These are phyloP conservation scores for Aegotheles bennettii DNA, from an alignment of 2,113 vertebrate genomes.

Conservation along the genomic window DNA sequence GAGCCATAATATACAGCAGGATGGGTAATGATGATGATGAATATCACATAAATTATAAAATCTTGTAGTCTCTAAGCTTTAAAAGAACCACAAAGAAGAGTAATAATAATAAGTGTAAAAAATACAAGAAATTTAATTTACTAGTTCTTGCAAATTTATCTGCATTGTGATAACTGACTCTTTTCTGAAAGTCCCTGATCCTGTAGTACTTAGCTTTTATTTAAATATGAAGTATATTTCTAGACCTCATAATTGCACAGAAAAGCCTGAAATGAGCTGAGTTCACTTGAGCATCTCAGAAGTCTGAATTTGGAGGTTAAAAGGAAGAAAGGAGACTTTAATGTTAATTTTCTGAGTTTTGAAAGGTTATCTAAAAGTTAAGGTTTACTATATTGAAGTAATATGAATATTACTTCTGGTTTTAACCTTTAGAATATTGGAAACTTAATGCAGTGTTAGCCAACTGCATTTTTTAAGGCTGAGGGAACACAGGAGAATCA, in stretches of 20 bases:
- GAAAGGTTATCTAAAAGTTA: neutral
- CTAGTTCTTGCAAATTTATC: neutral
- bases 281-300: neutral
- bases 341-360: neutral
- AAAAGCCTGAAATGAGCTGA: neutral
- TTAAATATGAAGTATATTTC: neutral
- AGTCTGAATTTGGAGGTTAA: neutral
- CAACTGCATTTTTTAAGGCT: slow-evolving; percentile 12
- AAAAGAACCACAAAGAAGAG: neutral
- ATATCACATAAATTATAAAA: neutral
- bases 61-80: neutral
- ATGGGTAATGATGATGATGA: neutral
- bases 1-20: neutral
- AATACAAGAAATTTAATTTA: neutral
- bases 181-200: neutral
- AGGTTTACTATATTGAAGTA: neutral
- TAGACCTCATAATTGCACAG: neutral
- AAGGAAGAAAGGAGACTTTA: neutral
- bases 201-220: neutral
- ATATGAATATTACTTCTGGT: neutral
- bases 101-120: neutral
- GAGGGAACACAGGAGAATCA: neutral
- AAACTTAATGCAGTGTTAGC: neutral
- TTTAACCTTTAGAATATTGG: neutral
- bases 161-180: neutral